phyloP scores from a whole-genome alignment of 2,888 invertebrate species.

The Anorthoa munda region DNA sequence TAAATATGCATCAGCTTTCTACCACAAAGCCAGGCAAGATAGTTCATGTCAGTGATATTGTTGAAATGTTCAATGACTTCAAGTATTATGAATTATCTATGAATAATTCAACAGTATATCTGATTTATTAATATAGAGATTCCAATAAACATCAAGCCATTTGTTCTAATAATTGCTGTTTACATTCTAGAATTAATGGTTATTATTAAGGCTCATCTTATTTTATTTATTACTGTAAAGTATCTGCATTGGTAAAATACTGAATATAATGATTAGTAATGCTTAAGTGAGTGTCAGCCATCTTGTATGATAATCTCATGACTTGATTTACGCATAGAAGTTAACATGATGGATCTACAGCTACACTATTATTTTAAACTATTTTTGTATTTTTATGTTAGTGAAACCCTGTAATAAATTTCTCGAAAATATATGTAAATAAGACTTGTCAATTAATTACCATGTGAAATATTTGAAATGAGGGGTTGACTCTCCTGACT shows the following conservation, averaged over 20 bases:
- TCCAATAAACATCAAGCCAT: constrained; percentile 71
- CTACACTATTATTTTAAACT: constrained; percentile 83
- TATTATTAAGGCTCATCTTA: constrained; percentile 69
- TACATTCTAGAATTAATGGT: constrained; percentile 70
- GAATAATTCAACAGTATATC: constrained; percentile 71
- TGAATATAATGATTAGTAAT: constrained; percentile 54
- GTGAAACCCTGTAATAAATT: constrained; percentile 83
- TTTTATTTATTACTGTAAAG: constrained; percentile 75
- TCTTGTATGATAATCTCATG: constrained; percentile 68
- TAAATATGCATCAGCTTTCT: constrained; percentile 57
- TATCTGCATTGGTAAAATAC: constrained; percentile 69
- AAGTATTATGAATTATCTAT: constrained; percentile 65
- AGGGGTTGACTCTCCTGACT: not conserved
- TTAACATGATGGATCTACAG: constrained; percentile 71
- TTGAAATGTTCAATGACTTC: constrained; percentile 60
- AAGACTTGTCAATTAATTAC: constrained; percentile 41
- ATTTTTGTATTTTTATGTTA: constrained; percentile 88
- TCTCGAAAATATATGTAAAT: constrained; percentile 67
- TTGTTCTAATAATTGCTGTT: constrained; percentile 74
- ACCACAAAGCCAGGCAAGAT: constrained; percentile 64
- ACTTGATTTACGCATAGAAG: constrained; percentile 67
- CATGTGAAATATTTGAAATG: constrained; percentile 10
- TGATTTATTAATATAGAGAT: constrained; percentile 73
- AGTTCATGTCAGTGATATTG: constrained; percentile 67
- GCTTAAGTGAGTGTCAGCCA: constrained; percentile 54